These are phyloP conservation scores for Pteronura brasiliensis DNA, from an alignment of 2,113 vertebrate genomes.

Conservation along the genomic window DNA sequence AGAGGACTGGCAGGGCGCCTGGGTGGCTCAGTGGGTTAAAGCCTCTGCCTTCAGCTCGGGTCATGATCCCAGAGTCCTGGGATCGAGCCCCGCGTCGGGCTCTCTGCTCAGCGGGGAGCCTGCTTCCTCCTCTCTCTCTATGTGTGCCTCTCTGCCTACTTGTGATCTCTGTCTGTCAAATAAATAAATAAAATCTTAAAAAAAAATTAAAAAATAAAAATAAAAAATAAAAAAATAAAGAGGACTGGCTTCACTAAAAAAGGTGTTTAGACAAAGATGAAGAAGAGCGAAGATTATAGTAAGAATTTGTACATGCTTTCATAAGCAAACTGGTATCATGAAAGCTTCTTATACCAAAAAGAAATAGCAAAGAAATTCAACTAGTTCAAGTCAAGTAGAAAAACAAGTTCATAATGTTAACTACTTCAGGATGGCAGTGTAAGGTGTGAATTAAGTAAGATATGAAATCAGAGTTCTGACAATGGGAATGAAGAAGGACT, in stretches of 20 bases:
- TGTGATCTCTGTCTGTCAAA: too few species aligned
- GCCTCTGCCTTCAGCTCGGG: too few species aligned
- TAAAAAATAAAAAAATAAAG: background rate
- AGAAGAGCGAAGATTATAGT: background rate
- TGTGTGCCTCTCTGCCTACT: too few species aligned
- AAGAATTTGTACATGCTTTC: background rate
- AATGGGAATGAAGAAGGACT: background rate
- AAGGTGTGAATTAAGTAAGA: background rate
- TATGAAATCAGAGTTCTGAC: background rate
- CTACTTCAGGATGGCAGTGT: background rate
- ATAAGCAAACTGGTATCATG: background rate
- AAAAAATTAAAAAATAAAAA: too few species aligned
- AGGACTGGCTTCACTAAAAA: background rate
- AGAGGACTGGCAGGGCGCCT: background rate
- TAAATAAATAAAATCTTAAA: too few species aligned
- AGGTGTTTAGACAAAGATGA: background rate
- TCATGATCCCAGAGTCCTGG: too few species aligned
- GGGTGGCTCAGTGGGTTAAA: too few species aligned
- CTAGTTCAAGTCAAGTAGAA: background rate
- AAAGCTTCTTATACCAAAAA: background rate
- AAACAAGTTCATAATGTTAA: background rate
- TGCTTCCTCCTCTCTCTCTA: too few species aligned
- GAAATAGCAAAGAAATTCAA: background rate
- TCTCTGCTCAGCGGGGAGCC: too few species aligned
- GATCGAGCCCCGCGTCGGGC: too few species aligned